Conservation (phyloP, 2,888 invertebrate species). For the Elmis aenea region DNA sequence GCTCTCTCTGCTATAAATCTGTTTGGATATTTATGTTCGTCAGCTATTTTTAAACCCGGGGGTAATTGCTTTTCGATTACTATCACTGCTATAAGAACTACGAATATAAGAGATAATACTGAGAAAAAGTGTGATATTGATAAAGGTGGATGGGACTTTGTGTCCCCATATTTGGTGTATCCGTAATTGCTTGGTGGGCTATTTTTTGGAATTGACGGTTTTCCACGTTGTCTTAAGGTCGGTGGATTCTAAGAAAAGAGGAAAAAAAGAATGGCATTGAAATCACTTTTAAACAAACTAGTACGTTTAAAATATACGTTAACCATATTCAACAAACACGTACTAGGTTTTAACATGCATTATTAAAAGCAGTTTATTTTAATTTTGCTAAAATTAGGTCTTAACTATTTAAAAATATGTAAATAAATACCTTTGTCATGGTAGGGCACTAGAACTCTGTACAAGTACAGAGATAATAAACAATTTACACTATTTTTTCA, state of each 20-base stretch:
- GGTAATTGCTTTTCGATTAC: constrained; percentile 59
- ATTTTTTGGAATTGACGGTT: constrained; percentile 7
- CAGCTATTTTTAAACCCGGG: constrained; percentile 47
- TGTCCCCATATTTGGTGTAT: neutral
- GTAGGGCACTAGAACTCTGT: no score
- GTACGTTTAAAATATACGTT: no score
- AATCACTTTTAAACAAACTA: constrained; percentile 4
- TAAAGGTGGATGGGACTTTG: constrained; percentile 5
- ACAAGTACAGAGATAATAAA: no score
- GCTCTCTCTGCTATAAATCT: constrained; percentile 62
- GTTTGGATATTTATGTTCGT: constrained; percentile 42
- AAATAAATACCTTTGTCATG: no score
- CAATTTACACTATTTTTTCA: no score
- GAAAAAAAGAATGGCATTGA: neutral
- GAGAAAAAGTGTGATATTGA: constrained; percentile 49
- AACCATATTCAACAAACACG: no score
- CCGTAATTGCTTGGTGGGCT: constrained; percentile 1
- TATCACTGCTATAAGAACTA: constrained; percentile 52
- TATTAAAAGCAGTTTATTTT: no score
- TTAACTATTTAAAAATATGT: no score
- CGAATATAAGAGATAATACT: constrained; percentile 50
- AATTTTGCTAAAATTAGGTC: no score
- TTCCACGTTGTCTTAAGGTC: constrained; percentile 14
- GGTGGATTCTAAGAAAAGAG: constrained; percentile 11
- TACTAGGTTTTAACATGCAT: no score